A percentile compares a stretch with the other conserved stretches of the same genome.
Conservation (phyloP, 1,140 invertebrate species). For the Pinna nobilis region DNA sequence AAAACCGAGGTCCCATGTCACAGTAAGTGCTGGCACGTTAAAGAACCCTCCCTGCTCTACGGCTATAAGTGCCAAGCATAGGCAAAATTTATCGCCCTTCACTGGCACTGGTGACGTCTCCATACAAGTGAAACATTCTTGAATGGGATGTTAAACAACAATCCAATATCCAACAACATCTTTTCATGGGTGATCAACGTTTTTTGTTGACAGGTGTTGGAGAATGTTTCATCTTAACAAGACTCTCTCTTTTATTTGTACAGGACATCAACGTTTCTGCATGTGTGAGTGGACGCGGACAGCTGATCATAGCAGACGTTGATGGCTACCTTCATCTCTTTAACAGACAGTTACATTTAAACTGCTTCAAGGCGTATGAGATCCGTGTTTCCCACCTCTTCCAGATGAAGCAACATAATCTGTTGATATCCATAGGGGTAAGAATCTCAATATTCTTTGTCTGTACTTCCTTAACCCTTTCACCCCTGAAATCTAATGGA, state of each 20-base stretch:
- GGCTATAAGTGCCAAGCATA: no score
- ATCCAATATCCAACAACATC: not conserved
- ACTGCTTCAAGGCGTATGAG: slow-evolving; percentile 87
- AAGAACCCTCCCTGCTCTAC: no score
- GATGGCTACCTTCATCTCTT: slow-evolving; percentile 87
- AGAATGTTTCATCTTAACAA: no score
- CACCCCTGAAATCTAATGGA: no score
- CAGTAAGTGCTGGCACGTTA: no score
- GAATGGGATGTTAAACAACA: no score
- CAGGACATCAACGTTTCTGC: slow-evolving; percentile 85
- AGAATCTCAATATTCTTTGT: no score
- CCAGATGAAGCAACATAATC: slow-evolving; percentile 86
- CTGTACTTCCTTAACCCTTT: no score
- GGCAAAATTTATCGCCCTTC: no score
- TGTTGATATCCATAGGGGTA: slow-evolving; percentile 90
- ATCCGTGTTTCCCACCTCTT: slow-evolving; percentile 82
- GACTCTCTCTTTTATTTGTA: slow-evolving; percentile 11
- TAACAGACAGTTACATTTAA: slow-evolving; percentile 84
- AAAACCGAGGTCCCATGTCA: no score
- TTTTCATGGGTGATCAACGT: not conserved
- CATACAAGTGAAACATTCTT: no score
- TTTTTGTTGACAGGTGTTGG: not conserved
- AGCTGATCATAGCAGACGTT: slow-evolving; percentile 87
- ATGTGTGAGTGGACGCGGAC: slow-evolving; percentile 87
- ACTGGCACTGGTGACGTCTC: no score